Evolutionary conservation across 1,140 invertebrate species (phyloP), one percentile per base, ranked within the genome.

Genomic region (Eulimnadia texana): DNA sequence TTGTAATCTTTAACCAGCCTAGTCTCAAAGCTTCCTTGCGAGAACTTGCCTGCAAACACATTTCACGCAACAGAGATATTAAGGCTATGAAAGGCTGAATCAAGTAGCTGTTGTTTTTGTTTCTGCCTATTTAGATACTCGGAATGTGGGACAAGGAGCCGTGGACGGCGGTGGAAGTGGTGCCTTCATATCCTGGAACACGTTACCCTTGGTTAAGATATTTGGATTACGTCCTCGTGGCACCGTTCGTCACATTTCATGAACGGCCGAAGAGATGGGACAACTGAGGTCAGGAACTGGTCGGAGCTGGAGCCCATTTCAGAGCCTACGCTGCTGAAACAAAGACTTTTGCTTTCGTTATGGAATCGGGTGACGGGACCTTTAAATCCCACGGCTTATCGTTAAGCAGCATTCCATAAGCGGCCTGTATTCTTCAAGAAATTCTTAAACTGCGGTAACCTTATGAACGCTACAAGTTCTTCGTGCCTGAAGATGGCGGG

Each of bases 221-320:
- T 72, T 93, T 0, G 78, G 80, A 59, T 72, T 90, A 9, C 76
- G 71, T 62, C 81, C 88, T 22, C 82, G 77, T 71, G 75, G 88
- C 68, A 93, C 90, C 2, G 69, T 69, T 9, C 79, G 88, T 69
- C 74, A 82, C 33, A 83, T 93, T 60, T 77, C 93, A 66, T 93
- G 86, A 85, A 79, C 79, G 6, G 75, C 68, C 1, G 79, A 81
- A 69, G 78, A 80, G 62, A 63, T n/a, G n/a, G n/a, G n/a, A n/a
- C n/a, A n/a, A n/a, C n/a, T n/a, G n/a, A n/a, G n/a, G n/a, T n/a
- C n/a, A 68, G 47, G 74, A 74, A 3, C 62, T 70, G 3, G 55
- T 64, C 25, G 75, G 75, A 2, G 71, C 68, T 3, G 24, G 67
- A 60, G 64, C 62, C 1, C 78, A 76, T 62, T 71, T 69, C 64